These are phyloP conservation scores for Chunga burmeisteri DNA, from an alignment of 2,113 vertebrate species.

Conservation along the genomic window DNA sequence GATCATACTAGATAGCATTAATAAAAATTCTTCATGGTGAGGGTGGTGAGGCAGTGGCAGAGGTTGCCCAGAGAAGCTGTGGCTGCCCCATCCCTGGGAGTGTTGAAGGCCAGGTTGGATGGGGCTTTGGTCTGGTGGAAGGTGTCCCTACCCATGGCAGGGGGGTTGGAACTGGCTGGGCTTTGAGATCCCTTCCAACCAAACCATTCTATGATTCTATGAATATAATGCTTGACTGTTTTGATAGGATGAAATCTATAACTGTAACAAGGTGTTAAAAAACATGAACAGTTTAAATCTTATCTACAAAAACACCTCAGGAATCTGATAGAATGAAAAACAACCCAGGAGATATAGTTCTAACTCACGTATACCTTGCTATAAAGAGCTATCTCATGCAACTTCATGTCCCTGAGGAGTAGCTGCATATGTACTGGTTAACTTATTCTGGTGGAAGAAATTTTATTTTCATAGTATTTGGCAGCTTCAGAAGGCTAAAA, in stretches of 20 bases:
- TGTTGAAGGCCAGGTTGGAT: too few species aligned
- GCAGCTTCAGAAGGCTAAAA: not conserved
- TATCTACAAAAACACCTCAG: not conserved
- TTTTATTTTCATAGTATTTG: not conserved
- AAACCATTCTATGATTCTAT: too few species aligned
- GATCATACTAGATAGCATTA: not conserved
- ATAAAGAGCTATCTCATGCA: not conserved
- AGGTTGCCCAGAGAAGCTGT: too few species aligned
- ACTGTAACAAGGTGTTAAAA: not conserved
- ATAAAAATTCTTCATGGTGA: not conserved
- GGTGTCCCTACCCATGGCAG: too few species aligned
- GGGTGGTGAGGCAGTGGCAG: too few species aligned
- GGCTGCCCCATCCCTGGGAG: too few species aligned
- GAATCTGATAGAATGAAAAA: not conserved
- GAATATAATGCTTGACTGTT: not conserved
- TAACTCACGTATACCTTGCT: not conserved
- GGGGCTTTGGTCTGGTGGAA: too few species aligned
- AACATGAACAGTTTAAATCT: not conserved
- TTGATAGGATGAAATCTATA: not conserved
- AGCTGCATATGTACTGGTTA: not conserved
- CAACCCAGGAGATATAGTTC: not conserved
- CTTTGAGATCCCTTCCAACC: too few species aligned
- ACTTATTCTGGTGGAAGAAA: not conserved
- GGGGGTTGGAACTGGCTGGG: too few species aligned
- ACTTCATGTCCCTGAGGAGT: not conserved